These are phyloP conservation scores for Antennarius maculatus DNA, from an alignment of 2,797 vertebrate species.

Conservation along the genomic window DNA sequence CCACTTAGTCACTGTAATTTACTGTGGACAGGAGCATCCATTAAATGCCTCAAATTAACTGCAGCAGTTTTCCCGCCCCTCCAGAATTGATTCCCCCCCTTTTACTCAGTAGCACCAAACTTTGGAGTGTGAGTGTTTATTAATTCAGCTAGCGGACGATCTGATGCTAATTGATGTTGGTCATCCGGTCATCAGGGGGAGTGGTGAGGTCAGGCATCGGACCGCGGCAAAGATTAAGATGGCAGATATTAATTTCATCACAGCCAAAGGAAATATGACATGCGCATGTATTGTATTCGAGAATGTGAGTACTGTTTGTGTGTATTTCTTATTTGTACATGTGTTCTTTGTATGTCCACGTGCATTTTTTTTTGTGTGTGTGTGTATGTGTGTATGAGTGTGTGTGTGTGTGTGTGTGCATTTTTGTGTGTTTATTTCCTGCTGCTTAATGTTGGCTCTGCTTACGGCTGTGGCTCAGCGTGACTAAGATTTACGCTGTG, in stretches of 20 bases:
- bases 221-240: conserved; percentile 58
- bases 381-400: conserved; percentile 14
- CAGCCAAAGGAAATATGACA: conserved; percentile 48
- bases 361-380: background rate
- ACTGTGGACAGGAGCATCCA: conserved; percentile 41
- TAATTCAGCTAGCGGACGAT: conserved; percentile 47
- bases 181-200: conserved; percentile 57
- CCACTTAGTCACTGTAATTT: conserved; percentile 44
- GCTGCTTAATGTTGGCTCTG: conserved; percentile 62
- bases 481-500: conserved; percentile 63
- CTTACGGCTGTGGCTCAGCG: conserved; percentile 54
- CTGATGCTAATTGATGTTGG: conserved; percentile 42
- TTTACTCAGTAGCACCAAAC: conserved; percentile 25
- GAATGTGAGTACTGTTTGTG: conserved; percentile 17
- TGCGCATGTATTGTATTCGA: conserved; percentile 36
- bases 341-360: conserved; percentile 9
- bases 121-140: conserved; percentile 38
- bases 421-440: conserved; percentile 30
- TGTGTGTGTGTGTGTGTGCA: conserved; percentile 2
- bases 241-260: conserved; percentile 65
- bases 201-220: conserved; percentile 20
- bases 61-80: conserved; percentile 30
- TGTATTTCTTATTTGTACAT: conserved; percentile 9
- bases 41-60: conserved; percentile 46
- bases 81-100: conserved; percentile 18